Percentiles rank a stretch among this genome's conserved stretches.
phyloP scores from a whole-genome alignment of 2,888 invertebrate species.

The Pristionchus arcanus region DNA sequence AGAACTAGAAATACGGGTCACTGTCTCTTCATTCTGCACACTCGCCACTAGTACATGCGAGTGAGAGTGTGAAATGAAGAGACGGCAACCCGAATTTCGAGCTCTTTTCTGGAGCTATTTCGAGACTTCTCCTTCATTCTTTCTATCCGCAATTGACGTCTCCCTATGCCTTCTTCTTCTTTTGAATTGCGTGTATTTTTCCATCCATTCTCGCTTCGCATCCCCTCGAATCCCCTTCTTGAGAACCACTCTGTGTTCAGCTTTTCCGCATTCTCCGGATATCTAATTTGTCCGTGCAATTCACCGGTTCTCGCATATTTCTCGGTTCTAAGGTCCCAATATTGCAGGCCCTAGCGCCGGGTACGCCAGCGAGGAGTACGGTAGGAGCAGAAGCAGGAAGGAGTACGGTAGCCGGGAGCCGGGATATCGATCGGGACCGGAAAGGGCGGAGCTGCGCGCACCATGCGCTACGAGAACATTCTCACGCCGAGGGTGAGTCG shows the following conservation, averaged over 20 bases:
- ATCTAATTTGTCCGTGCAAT: background rate
- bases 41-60: background rate
- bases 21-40: background rate
- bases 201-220: background rate
- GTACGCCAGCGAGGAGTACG: background rate
- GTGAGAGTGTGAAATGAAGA: background rate
- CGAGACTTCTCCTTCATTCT: background rate
- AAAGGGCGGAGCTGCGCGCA: background rate
- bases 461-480: slow-evolving; percentile 67
- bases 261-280: background rate
- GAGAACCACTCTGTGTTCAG: background rate
- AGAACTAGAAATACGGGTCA: no score
- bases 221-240: background rate
- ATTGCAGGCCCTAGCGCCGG: slow-evolving; percentile 16
- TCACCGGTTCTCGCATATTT: background rate
- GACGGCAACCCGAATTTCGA: background rate
- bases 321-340: background rate
- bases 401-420: slow-evolving; percentile 16
- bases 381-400: slow-evolving; percentile 30
- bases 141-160: background rate
- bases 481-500: slow-evolving; percentile 61
- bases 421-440: slow-evolving; percentile 9
- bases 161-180: background rate
- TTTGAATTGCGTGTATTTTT: background rate
- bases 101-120: background rate